Evolutionary conservation across 2,113 vertebrate species (phyloP).

Genomic region (Pagrus major): DNA sequence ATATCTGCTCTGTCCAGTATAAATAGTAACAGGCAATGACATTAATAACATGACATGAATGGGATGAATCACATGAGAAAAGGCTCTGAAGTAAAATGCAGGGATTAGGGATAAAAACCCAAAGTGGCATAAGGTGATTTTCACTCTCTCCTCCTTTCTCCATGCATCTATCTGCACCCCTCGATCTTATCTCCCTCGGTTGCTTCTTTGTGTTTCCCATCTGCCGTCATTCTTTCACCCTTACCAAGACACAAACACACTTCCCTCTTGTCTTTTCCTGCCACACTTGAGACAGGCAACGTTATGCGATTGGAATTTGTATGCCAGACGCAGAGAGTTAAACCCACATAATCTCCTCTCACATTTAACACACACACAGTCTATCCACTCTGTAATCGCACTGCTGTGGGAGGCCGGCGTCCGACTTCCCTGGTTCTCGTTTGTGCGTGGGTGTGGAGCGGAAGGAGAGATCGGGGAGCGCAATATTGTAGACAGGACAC

Average conservation of each 20-base stretch:
- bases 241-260: constrained; percentile 9
- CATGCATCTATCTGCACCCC: background rate
- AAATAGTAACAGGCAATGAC: constrained; percentile 27
- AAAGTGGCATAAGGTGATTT: constrained; percentile 63
- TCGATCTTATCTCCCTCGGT: constrained; percentile 23
- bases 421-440: constrained; percentile 73
- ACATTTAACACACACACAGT: constrained; percentile 87
- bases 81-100: constrained; percentile 59
- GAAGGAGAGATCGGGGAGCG: constrained; percentile 37
- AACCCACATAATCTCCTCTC: constrained; percentile 94
- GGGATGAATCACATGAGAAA: constrained; percentile 49
- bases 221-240: background rate
- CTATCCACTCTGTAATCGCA: constrained; percentile 84
- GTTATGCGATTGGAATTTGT: constrained; percentile 88
- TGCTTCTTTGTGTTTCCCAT: constrained; percentile 75
- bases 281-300: constrained; percentile 75
- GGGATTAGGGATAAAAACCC: constrained; percentile 82
- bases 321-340: constrained; percentile 90
- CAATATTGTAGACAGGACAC: constrained; percentile 57
- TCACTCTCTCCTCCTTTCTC: constrained; percentile 31
- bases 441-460: constrained; percentile 31
- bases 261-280: constrained; percentile 30
- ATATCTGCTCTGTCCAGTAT: constrained; percentile 31
- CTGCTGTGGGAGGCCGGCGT: constrained; percentile 86
- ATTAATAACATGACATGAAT: constrained; percentile 45